Evolutionary conservation across 1,140 invertebrate genomes (phyloP), one percentile per base, ranked within the genome.

Genomic region (Parasteatoda tepidariorum): DNA sequence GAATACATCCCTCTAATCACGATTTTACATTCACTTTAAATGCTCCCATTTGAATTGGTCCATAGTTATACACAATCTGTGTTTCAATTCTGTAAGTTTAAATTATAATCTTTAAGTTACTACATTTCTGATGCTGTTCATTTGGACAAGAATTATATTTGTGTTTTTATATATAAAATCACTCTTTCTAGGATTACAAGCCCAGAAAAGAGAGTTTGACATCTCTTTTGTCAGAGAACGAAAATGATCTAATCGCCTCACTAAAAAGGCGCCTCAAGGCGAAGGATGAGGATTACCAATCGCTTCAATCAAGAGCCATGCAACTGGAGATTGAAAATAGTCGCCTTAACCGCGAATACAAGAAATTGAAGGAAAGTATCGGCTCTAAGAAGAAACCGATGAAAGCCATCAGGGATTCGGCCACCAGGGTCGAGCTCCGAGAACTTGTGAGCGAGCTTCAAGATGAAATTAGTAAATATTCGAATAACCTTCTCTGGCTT

Each of bases 401-500:
- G 11, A 94, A 93, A 86, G 93, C 93, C 86, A 89, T 93, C 4
- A 92, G 92, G 3, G 93, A 94, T 87, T 92, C 70, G 92, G 92
- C 66, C 92, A 93, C 9, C 93, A 93, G 90, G 86, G 92, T 57
- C 92, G 94, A 89, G 68, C 88, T 95, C 74, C 94, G 93, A 85
- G 94, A 92, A 86, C 93, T 94, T 92, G 92, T 95, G 0, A 92
- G 94, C 68, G 94, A 95, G 59, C 90, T 95, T 85, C 94, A 95
- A 88, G 93, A 91, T 87, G 94, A 95, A 91, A 93, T 95, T 85
- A 92, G 93, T 94, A 90, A 88, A 87, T 87, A 30, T 34, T 6
- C 7, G 18, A 15, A 54, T n/a, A n/a, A n/a, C n/a, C n/a, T n/a
- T n/a, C n/a, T n/a, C n/a, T n/a, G n/a, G n/a, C n/a, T n/a, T n/a